Evolutionary conservation across 2,113 vertebrate genomes (phyloP), one percentile per base, ranked within the genome.

Genomic region (Epinephelus moara): DNA sequence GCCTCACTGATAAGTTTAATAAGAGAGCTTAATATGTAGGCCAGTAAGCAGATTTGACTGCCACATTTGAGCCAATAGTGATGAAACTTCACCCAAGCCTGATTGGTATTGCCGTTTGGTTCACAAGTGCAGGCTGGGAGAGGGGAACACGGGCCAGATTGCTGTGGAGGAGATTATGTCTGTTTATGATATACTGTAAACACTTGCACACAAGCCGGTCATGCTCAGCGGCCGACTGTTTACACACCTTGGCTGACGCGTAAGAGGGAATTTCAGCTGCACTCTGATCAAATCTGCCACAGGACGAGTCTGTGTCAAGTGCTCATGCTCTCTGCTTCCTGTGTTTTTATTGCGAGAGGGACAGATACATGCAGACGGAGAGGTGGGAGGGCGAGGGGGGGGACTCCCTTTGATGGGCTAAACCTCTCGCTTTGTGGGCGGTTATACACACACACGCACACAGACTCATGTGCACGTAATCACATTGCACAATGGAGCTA

Each of bases 251-350:
- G 81, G 78, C 78, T 67, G 77, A 75, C 69, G 88, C 88, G 93
- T 94, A 90, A 94, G 85, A 79, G 82, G 52, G 82, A 64, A 61
- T 82, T 87, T 89, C 89, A 71, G 87, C 86, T 81, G 81, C 25
- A 33, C 81, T 92, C 84, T 88, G 94, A 95, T 95, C 89, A 80
- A 75, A 94, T 95, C 94, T 91, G 79, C 78, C 75, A 85, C 81
- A 79, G 89, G 71, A 89, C 85, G 60, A 64, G 86, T 87, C 85
- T 82, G 88, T 94, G 93, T 94, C 90, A 93, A 96, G 92, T 91
- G 88, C 90, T 85, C 75, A 7, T 6, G 53, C 6, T 68, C 88
- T 87, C 61, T 53, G 47, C 90, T 93, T 93, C 86, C 92, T 88
- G 89, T 93, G 88, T 92, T 92, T 93, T 88, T 86, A 82, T 90